Conservation (phyloP, 2,113 vertebrate genomes). For the Tenebrosternarchus preto region DNA sequence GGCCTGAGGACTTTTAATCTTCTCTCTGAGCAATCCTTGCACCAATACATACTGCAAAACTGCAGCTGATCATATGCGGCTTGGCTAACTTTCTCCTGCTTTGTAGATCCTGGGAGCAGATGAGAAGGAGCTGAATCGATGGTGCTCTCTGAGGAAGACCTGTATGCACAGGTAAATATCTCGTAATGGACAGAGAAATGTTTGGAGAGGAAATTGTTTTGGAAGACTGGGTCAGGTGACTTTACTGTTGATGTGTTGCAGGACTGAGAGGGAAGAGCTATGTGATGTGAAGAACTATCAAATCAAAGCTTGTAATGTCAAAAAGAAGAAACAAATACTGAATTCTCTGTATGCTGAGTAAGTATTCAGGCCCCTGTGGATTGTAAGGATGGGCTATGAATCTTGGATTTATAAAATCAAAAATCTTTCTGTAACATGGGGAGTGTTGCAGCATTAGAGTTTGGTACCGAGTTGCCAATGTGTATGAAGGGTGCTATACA, state of each 20-base stretch:
- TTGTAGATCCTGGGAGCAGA: slow-evolving; percentile 79
- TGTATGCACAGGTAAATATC: slow-evolving; percentile 87
- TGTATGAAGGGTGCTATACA: no score
- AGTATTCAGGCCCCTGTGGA: slow-evolving; percentile 56
- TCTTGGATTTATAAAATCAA: neutral
- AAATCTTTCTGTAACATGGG: neutral
- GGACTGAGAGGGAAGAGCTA: slow-evolving; percentile 82
- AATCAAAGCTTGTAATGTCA: slow-evolving; percentile 75
- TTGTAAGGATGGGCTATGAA: no score
- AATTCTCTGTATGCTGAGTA: slow-evolving; percentile 76
- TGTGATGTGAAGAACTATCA: slow-evolving; percentile 77
- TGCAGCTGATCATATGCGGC: neutral
- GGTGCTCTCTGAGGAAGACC: slow-evolving; percentile 88
- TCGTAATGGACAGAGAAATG: neutral
- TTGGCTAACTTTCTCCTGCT: neutral
- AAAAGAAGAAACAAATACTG: slow-evolving; percentile 81
- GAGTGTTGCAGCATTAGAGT: no score
- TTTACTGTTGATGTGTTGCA: slow-evolving; percentile 48
- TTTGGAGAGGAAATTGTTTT: neutral
- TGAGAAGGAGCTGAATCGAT: slow-evolving; percentile 86
- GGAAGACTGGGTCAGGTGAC: neutral
- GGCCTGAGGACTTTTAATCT: slow-evolving; percentile 76
- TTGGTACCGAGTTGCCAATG: no score
- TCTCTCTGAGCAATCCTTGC: slow-evolving; percentile 78
- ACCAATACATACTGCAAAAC: neutral